Evolutionary conservation across 2,888 invertebrate genomes (phyloP), one percentile per base, ranked within the genome.

Genomic region (Amaurobius ferox): DNA sequence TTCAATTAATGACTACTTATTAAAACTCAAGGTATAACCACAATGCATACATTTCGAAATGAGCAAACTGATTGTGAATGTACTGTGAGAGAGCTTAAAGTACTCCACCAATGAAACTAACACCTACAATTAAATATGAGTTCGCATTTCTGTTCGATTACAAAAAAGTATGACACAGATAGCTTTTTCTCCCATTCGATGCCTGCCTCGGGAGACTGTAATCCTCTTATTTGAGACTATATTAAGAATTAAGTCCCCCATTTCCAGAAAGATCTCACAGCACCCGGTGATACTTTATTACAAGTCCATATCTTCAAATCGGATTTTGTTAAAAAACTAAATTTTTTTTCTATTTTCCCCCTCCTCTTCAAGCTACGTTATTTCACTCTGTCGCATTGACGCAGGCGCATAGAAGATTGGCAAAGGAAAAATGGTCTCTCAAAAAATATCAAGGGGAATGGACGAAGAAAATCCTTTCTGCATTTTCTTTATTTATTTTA

Each of bases 391-490:
- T 55, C 23, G 23, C 5, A n/a, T 19, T 3, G 11, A 16, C 3
- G 55, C 55, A 55, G 19, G 55, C 23, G 23, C 55, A 11, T 1
- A 55, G 5, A 23, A 55, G 55, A 55, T 55, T 23, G 55, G 55
- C 23, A 55, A 55, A 55, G 55, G 55, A 55, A 55, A 55, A 55
- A 55, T n/a, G 19, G 55, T 23, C 23, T 55, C 55, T 5, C 19
- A 55, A 55, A 55, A 55, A 35, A 55, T 23, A 23, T 5, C 55
- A 1, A 55, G 23, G 11, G 55, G 23, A 23, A 55, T 23, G 55
- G 23, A 5, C 55, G 55, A 55, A 55, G 55, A 55, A 55, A 55
- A 55, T 55, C 55, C 23, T 55, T 55, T 55, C 16, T 55, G 55
- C 55, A 5, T 55, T 23, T 55, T 55, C 16, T 16, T 16, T 35